A percentile compares a stretch with the other conserved stretches of the same genome.
Conservation (phyloP, 2,797 vertebrate genomes). For the Eleutherodactylus coqui region DNA sequence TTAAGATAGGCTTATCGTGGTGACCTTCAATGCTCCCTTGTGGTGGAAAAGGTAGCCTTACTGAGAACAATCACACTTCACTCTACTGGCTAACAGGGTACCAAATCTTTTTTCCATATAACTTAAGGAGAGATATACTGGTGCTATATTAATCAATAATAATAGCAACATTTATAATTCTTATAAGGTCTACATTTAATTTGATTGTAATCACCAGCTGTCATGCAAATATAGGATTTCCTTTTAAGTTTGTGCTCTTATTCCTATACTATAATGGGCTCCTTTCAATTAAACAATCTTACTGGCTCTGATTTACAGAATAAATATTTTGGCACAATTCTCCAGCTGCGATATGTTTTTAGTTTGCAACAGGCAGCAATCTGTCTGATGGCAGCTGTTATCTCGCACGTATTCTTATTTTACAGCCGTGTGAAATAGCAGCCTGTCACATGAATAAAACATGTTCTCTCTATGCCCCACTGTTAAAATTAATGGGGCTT, state of each 20-base stretch:
- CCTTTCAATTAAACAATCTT: neutral
- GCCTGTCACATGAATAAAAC: constrained; percentile 74
- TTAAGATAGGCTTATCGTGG: no score
- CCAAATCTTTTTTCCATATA: no score
- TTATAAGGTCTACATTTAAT: neutral
- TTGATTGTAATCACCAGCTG: neutral
- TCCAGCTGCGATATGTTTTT: constrained; percentile 73
- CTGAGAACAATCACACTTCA: no score
- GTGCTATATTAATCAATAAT: neutral
- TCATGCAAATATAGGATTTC: neutral
- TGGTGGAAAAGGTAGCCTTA: no score
- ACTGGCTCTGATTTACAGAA: constrained; percentile 72
- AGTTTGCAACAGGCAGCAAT: constrained; percentile 65
- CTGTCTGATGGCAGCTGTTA: constrained; percentile 73
- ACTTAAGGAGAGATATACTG: no score
- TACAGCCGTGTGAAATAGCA: constrained; percentile 71
- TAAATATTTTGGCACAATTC: constrained; percentile 66
- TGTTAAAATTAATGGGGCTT: constrained; percentile 58
- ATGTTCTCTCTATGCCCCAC: constrained; percentile 61
- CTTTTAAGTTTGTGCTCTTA: neutral
- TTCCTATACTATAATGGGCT: neutral
- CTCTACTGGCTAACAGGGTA: no score
- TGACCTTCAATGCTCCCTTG: no score
- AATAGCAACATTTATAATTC: neutral
- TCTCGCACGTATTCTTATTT: constrained; percentile 71